These are phyloP conservation scores for Diaperis boleti DNA, from an alignment of 2,888 invertebrate genomes.

Conservation along the genomic window DNA sequence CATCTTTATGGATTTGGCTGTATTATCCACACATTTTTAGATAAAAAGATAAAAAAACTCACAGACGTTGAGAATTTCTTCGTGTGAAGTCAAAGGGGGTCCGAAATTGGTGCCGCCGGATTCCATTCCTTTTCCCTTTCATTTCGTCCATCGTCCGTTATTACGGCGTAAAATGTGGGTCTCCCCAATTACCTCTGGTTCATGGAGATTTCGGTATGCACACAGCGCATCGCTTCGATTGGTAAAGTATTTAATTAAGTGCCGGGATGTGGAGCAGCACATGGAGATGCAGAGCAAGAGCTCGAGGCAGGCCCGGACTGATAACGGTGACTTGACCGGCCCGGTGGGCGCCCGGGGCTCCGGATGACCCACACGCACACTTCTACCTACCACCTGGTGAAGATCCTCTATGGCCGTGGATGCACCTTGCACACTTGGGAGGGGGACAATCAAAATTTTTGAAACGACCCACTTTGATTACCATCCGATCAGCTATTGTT, in stretches of 20 bases:
- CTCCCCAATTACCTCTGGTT: constrained; percentile 1
- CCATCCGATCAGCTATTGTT: constrained; percentile 10
- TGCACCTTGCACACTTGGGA: too few relatives aligned
- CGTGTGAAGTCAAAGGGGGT: too few relatives aligned
- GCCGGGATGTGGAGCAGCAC: constrained; percentile 59
- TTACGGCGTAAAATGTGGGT: constrained; percentile 24
- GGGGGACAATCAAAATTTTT: too few relatives aligned
- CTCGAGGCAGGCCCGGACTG: constrained; percentile 63
- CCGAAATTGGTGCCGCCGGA: background rate
- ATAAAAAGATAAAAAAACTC: too few relatives aligned
- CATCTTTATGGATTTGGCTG: too few relatives aligned
- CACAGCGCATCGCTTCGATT: constrained; percentile 53
- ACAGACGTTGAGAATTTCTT: too few relatives aligned
- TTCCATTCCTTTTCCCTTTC: constrained; percentile 5
- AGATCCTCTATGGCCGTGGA: too few relatives aligned
- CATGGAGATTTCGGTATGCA: constrained; percentile 44
- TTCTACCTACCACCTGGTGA: constrained; percentile 51
- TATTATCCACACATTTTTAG: too few relatives aligned
- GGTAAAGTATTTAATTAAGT: constrained; percentile 61
- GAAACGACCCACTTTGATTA: constrained; percentile 8
- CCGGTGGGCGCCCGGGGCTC: constrained; percentile 58
- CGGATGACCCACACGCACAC: constrained; percentile 62
- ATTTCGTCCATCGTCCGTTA: background rate
- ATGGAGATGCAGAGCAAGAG: constrained; percentile 53
- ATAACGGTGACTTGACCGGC: constrained; percentile 66